A percentile compares a stretch with the other conserved stretches of the same genome.
These are phyloP conservation scores for Takifugu rubripes DNA, from an alignment of 2,797 vertebrate genomes.

Conservation along the genomic window DNA sequence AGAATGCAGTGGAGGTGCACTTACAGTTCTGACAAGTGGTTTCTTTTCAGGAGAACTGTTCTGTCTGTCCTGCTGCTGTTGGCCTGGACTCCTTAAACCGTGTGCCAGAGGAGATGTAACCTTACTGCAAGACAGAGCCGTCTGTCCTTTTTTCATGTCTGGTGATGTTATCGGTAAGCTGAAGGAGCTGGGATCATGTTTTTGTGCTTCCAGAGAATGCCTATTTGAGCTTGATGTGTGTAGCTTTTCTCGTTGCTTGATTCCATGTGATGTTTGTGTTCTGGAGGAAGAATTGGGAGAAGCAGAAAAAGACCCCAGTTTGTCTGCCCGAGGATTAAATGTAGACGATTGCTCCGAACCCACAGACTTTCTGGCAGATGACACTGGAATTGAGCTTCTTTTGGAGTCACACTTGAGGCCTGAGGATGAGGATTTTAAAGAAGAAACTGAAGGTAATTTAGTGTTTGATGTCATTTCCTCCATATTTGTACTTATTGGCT, in stretches of 20 bases:
- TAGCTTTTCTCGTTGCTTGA: constrained; percentile 26
- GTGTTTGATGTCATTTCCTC: constrained; percentile 14
- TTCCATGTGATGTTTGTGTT: constrained; percentile 14
- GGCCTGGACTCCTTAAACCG: constrained; percentile 26
- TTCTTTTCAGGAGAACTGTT: constrained; percentile 24
- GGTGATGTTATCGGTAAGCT: constrained; percentile 30
- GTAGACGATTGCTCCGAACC: constrained; percentile 40
- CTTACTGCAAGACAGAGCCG: constrained; percentile 25
- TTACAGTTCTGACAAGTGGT: constrained; percentile 11
- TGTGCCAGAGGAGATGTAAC: constrained; percentile 27
- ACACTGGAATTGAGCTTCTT: constrained; percentile 53
- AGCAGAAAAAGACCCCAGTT: constrained; percentile 7
- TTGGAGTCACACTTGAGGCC: constrained; percentile 31
- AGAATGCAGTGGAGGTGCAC: constrained; percentile 11
- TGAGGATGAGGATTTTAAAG: constrained; percentile 8
- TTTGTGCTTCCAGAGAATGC: constrained; percentile 21
- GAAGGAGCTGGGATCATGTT: constrained; percentile 16
- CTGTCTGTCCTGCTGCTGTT: constrained; percentile 25
- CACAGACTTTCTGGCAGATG: constrained; percentile 40
- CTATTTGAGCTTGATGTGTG: constrained; percentile 17
- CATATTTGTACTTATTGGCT: background rate
- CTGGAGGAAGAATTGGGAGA: constrained; percentile 19
- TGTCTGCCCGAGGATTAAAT: constrained; percentile 20
- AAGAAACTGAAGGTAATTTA: background rate
- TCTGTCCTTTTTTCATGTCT: constrained; percentile 25